Evolutionary conservation across 2,113 vertebrate species (phyloP).

Genomic region (Hyperopisus bebe): DNA sequence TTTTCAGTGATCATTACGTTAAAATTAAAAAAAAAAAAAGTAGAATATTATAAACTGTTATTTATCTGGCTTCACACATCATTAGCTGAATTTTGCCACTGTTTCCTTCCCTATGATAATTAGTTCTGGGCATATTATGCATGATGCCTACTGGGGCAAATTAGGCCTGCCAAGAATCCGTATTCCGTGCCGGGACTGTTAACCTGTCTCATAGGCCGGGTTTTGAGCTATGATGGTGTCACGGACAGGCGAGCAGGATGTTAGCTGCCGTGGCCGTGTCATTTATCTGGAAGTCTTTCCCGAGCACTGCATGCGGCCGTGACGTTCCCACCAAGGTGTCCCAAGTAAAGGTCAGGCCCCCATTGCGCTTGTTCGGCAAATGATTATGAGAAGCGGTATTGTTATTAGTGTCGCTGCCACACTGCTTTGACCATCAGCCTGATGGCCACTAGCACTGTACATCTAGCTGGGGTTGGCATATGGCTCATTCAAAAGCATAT

Average conservation of each 20-base stretch:
- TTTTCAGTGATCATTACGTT: not conserved
- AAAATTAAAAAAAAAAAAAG: not conserved
- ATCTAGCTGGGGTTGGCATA: not conserved
- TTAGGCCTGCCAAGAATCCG: not conserved
- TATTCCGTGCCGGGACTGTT: not conserved
- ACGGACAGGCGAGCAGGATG: not conserved
- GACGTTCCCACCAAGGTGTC: not conserved
- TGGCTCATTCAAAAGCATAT: not conserved
- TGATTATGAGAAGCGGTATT: not conserved
- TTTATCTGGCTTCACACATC: constrained; percentile 8
- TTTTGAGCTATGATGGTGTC: not conserved
- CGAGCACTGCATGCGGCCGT: not conserved
- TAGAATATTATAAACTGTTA: not conserved
- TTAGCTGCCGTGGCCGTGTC: not conserved
- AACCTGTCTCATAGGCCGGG: not conserved
- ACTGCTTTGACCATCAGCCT: not conserved
- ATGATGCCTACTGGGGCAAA: not conserved
- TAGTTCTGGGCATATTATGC: not conserved
- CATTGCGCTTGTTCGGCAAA: not conserved
- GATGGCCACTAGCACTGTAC: not conserved
- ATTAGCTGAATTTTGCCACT: not conserved
- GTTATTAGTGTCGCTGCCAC: not conserved
- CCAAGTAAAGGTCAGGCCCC: not conserved
- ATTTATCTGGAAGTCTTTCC: constrained; percentile 3
- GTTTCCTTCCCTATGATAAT: not conserved